Base-by-base conservation (phyloP, 2,888 invertebrate genomes). In the Dryomyza anilis region DNA sequence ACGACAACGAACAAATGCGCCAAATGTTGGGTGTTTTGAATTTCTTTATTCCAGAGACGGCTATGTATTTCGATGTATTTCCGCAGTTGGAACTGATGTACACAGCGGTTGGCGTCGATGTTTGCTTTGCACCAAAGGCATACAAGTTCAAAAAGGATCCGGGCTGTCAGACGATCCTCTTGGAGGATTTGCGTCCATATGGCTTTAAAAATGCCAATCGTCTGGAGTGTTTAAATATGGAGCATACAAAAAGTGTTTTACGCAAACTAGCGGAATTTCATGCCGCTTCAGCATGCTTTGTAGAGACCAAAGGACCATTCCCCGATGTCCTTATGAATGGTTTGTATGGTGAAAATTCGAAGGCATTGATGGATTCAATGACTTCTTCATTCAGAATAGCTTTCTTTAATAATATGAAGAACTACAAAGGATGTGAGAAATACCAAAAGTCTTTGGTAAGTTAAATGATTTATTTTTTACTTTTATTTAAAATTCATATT, bases 261-360 rank as follows among this genome's bases (percentile, higher is more conserved):
- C 67, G 68, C 23, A 81, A 78, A 62, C 48, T 82, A 60, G 81
- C 83, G 2, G 74, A 81, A 64, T 81, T 77, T 62, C 82, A 82
- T 72, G 83, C 82, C 0, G 81, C 73, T 0, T 72, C 77, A 0
- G 82, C 79, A 4, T 69, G 69, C 16, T 70, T 72, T 10, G 71
- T 66, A 10, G 74, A 65, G 8, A 46, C 66, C 0, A 59, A 71
- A 46, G 81, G 78, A 8, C 64, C 67, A 1, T 79, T 72, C 58
- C 36, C 66, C 0, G 70, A 67, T 2, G 3, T 14, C 0, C 19
- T 70, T 8, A 43, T 56, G 4, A 21, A 25, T 2, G 66, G 67
- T 6, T 2, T 70, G 1, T 67, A 68, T 1, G 45, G 30, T 2
- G 68, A 71, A 1, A 58, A 67, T 1, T 19, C 19, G 3, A 67